A percentile compares a stretch with the other conserved stretches of the same genome.
phyloP scores from a whole-genome alignment of 2,888 invertebrate species.

The Yponomeuta cagnagella region DNA sequence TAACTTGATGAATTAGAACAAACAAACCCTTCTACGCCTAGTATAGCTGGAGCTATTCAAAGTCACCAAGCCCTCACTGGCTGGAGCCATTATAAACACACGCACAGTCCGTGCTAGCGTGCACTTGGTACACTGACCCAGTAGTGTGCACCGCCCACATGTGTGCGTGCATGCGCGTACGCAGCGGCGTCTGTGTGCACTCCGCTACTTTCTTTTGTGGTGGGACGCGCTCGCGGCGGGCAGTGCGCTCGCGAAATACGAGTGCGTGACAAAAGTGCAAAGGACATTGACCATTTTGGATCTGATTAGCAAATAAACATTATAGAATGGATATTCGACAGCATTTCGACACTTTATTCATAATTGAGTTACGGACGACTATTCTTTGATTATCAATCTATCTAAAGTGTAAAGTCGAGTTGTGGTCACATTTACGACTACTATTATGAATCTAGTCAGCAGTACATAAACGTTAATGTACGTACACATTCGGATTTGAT shows the following conservation, averaged over 20 bases:
- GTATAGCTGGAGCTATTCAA: too few relatives aligned
- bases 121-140: conserved; percentile 37
- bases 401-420: too few relatives aligned
- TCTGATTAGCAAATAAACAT: neutral
- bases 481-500: too few relatives aligned
- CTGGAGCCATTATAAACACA: conserved; percentile 41
- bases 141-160: conserved; percentile 21
- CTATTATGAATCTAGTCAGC: too few relatives aligned
- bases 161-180: conserved; percentile 9
- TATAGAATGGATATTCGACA: neutral
- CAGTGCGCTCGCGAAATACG: conserved; percentile 6
- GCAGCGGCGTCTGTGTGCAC: conserved; percentile 15
- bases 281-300: neutral
- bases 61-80: conserved; percentile 2
- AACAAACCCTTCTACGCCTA: too few relatives aligned
- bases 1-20: too few relatives aligned
- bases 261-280: neutral
- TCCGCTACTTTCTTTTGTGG: conserved; percentile 20
- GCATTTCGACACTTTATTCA: too few relatives aligned
- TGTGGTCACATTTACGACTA: too few relatives aligned
- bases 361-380: too few relatives aligned
- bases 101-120: conserved; percentile 33
- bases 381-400: too few relatives aligned
- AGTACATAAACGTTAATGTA: too few relatives aligned
- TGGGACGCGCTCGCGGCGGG: conserved; percentile 10